phyloP scores from a whole-genome alignment of 2,888 invertebrate genomes.

The Eretmocerus hayati region DNA sequence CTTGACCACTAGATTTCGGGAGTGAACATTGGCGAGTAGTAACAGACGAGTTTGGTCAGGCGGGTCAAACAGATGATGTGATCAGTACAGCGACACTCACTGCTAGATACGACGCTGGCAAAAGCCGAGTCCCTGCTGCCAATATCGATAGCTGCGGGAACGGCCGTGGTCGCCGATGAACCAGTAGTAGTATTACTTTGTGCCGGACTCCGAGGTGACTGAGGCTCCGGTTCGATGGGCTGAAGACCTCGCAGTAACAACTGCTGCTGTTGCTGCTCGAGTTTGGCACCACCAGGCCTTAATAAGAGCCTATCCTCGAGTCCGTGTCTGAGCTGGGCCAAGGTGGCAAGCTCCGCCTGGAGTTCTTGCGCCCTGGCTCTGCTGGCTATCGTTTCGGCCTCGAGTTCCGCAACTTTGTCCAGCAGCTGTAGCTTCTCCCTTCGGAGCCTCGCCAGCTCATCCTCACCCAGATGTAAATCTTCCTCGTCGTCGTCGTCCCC shows the following conservation, averaged over 20 bases:
- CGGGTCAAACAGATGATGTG: too few relatives aligned
- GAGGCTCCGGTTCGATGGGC: slow-evolving; percentile 28
- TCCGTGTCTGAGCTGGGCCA: slow-evolving; percentile 45
- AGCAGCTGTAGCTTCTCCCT: slow-evolving; percentile 70
- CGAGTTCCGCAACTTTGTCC: slow-evolving; percentile 69
- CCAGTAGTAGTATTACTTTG: slow-evolving; percentile 17
- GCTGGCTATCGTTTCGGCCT: slow-evolving; percentile 65
- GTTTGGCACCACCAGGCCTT: too few relatives aligned
- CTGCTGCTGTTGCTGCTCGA: too few relatives aligned
- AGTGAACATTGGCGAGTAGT: too few relatives aligned
- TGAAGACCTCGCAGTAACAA: slow-evolving; percentile 34
- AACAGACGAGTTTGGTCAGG: too few relatives aligned
- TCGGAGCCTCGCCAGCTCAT: slow-evolving; percentile 58
- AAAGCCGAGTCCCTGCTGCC: slow-evolving; percentile 37
- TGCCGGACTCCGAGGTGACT: slow-evolving; percentile 3
- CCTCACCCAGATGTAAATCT: slow-evolving; percentile 21
- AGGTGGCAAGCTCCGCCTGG: slow-evolving; percentile 57
- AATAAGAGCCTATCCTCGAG: slow-evolving; percentile 43
- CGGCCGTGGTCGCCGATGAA: slow-evolving; percentile 30
- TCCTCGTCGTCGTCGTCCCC: slow-evolving; percentile 15
- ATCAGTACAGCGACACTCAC: too few relatives aligned
- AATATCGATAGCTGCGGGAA: slow-evolving; percentile 24
- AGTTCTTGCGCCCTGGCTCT: slow-evolving; percentile 60
- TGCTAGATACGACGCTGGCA: slow-evolving; percentile 28
- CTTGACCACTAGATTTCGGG: too few relatives aligned